A percentile compares a stretch with the other conserved stretches of the same genome.
These are phyloP conservation scores for Drosophila novamexicana DNA, from an alignment of 1,140 invertebrate species.

Conservation along the genomic window DNA sequence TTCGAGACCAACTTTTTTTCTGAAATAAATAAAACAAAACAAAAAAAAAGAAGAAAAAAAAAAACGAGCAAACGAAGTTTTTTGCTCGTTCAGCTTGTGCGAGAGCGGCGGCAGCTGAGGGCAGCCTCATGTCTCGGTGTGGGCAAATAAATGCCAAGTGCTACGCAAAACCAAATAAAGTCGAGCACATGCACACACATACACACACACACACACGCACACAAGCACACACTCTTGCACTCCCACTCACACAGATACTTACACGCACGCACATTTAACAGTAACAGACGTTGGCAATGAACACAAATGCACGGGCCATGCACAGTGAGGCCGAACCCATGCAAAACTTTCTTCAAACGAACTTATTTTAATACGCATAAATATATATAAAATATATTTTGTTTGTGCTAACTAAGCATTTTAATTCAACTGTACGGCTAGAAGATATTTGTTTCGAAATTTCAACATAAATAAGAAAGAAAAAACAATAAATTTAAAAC, in stretches of 20 bases:
- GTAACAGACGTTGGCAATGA: conserved; percentile 81
- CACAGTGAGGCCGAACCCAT: conserved; percentile 20
- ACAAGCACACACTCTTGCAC: conserved; percentile 29
- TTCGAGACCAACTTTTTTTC: conserved; percentile 62
- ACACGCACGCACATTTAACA: conserved; percentile 74
- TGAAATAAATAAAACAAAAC: conserved; percentile 1
- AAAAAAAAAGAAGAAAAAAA: not conserved
- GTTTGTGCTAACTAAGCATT: no score
- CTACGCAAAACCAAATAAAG: conserved; percentile 81
- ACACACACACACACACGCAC: conserved; percentile 37
- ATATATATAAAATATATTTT: no score
- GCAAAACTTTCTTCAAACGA: conserved; percentile 3
- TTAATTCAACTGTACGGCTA: no score
- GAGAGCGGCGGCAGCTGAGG: conserved; percentile 15
- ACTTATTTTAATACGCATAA: no score
- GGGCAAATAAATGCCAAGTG: conserved; percentile 81
- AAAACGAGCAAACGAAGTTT: conserved; percentile 57
- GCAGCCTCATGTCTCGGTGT: conserved; percentile 67
- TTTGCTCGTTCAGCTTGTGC: conserved; percentile 28
- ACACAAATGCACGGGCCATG: conserved; percentile 49
- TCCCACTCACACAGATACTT: conserved; percentile 36
- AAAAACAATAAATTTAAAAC: no score
- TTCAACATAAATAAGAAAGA: no score
- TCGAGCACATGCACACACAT: conserved; percentile 69
- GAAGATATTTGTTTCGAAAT: no score